Evolutionary conservation across 35 echinoderm and acorn worm species (phyloP), one percentile per base, ranked within the genome.

Genomic region (Lytechinus pictus): DNA sequence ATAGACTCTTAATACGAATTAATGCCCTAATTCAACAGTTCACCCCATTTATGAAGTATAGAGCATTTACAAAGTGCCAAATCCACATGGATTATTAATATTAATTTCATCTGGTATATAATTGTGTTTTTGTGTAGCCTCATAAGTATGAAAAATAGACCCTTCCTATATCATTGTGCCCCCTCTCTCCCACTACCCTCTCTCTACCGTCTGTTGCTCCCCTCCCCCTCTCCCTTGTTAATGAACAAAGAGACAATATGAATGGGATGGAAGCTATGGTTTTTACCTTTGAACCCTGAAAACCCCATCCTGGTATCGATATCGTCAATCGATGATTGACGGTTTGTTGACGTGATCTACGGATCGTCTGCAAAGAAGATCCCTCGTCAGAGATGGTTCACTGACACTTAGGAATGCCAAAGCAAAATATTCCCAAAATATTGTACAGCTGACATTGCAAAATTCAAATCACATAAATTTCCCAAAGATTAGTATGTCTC

Each of bases 271-370:
- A 79, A 79, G 66, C 66, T 79, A 79, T 79, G 66, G 66, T 79
- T 24, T 79, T 79, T 14, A 79, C 66, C 66, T 79, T 24, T 24
- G 66, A 79, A 79, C 66, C 57, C 66, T 79, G 19, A 24, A 14
- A 24, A 79, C 66, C 66, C 66, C 66, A 79, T 24, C 4, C 66
- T 79, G 66, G 66, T 79, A 79, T 79, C 66, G 66, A 79, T 79
- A 79, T 79, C 66, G 66, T 79, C 66, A 79, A 27, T 79, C 66
- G 66, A 79, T 79, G 66, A 79, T 79, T 79, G 66, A 79, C n/a
- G 14, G 16, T 79, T 79, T 79, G 66, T 79, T n/a, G 66, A 79
- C 66, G 66, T 79, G 66, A 79, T 79, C 66, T 79, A 19, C n/a
- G 66, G 16, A 16, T 79, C 66, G 66, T 79, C 66, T 79, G 66